These are phyloP conservation scores for Perizoma flavofasciatum DNA, from an alignment of 2,888 invertebrate species.

Conservation along the genomic window DNA sequence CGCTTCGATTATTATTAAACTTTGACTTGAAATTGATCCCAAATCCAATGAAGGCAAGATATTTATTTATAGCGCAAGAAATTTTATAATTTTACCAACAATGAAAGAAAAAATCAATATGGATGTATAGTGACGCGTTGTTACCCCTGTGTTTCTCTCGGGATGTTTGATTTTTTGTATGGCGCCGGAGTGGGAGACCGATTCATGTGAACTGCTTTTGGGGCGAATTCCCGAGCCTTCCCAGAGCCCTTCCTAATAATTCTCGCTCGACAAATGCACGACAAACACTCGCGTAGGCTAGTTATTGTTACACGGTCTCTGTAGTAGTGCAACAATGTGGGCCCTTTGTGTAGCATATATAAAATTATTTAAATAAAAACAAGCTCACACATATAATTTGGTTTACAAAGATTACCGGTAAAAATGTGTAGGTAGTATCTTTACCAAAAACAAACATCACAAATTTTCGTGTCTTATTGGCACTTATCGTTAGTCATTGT, in stretches of 20 bases:
- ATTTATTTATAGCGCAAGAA: slow-evolving; percentile 69
- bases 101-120: slow-evolving; percentile 83
- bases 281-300: slow-evolving; percentile 81
- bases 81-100: slow-evolving; percentile 81
- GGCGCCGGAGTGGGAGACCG: slow-evolving; percentile 79
- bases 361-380: slow-evolving; percentile 66
- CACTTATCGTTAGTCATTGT: not conserved
- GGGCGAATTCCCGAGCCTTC: slow-evolving; percentile 84
- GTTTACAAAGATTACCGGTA: slow-evolving; percentile 29
- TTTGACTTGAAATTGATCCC: slow-evolving; percentile 76
- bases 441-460: slow-evolving; percentile 8
- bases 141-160: slow-evolving; percentile 84
- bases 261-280: slow-evolving; percentile 82
- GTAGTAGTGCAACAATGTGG: slow-evolving; percentile 79
- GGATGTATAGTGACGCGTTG: slow-evolving; percentile 79
- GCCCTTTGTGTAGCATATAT: slow-evolving; percentile 62
- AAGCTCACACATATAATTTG: slow-evolving; percentile 46
- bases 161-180: slow-evolving; percentile 83
- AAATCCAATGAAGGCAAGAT: slow-evolving; percentile 74
- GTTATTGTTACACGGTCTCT: slow-evolving; percentile 74
- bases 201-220: slow-evolving; percentile 84
- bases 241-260: slow-evolving; percentile 82
- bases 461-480: no score
- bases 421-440: slow-evolving; percentile 22
- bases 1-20: slow-evolving; percentile 82